Conservation (phyloP, 1,140 invertebrate genomes). For the Hypsibius dujardini region DNA sequence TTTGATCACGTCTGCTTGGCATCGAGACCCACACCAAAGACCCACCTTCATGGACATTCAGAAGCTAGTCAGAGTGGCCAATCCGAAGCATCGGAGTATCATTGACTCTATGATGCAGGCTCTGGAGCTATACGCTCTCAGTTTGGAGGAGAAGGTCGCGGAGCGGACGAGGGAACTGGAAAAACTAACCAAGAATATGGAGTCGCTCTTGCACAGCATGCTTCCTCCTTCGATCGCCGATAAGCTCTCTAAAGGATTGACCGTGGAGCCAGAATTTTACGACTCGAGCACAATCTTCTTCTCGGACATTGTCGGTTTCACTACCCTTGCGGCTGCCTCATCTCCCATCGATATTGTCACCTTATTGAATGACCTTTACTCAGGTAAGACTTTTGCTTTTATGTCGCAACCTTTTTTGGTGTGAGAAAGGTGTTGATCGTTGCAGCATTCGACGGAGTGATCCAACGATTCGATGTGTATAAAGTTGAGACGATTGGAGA, state of each 20-base stretch:
- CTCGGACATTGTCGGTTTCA: constrained; percentile 9
- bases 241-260: not conserved
- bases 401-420: not conserved
- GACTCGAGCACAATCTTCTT: not conserved
- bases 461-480: constrained; percentile 19
- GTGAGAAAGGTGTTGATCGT: not conserved
- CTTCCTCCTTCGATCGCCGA: not conserved
- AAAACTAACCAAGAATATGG: not conserved
- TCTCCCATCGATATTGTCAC: not conserved
- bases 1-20: not conserved
- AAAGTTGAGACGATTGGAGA: constrained; percentile 22
- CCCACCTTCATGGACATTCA: not conserved
- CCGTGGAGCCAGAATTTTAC: not conserved
- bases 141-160: constrained; percentile 9
- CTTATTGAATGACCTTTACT: constrained; percentile 2
- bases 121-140: not conserved
- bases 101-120: not conserved
- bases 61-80: not conserved
- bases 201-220: not conserved
- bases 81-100: not conserved
- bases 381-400: not conserved
- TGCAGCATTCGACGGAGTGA: constrained; percentile 19
- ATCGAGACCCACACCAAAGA: not conserved
- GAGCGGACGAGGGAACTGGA: not conserved
- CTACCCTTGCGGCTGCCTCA: not conserved